Percentiles rank a stretch among this genome's conserved stretches.
These are phyloP conservation scores for Struthidea cinerea DNA, from an alignment of 2,113 vertebrate genomes.

Conservation along the genomic window DNA sequence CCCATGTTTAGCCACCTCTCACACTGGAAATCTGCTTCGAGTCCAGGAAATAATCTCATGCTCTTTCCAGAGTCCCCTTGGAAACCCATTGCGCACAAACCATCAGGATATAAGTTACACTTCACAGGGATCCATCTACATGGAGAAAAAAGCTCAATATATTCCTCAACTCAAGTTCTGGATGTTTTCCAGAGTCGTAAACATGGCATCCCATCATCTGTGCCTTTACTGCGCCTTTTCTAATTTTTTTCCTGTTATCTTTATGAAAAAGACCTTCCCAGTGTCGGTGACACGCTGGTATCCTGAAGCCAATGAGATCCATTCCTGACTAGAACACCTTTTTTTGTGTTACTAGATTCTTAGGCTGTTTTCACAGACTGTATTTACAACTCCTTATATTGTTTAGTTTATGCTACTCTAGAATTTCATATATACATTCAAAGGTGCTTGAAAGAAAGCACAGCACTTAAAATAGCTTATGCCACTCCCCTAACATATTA, in stretches of 20 bases:
- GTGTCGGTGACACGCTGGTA: background rate
- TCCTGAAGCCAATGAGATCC: background rate
- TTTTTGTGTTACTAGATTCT: background rate
- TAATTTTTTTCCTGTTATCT: conserved; percentile 10
- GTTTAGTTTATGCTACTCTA: conserved; percentile 29
- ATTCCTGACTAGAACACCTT: background rate
- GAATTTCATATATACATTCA: conserved; percentile 30
- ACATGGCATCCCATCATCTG: background rate
- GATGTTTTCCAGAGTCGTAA: conserved; percentile 49
- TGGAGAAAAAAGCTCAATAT: conserved; percentile 24
- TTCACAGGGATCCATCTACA: background rate
- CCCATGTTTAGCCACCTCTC: background rate
- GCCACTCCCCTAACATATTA: conserved; percentile 36
- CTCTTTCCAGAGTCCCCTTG: background rate
- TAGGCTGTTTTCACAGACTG: conserved; percentile 20
- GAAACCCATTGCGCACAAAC: background rate
- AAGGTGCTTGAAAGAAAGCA: conserved; percentile 43
- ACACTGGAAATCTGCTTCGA: conserved; percentile 1
- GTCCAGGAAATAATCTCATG: background rate
- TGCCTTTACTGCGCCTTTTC: conserved; percentile 8
- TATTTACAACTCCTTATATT: conserved; percentile 44
- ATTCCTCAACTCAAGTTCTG: background rate
- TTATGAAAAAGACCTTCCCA: conserved; percentile 13
- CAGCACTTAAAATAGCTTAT: conserved; percentile 28
- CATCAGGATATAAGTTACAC: conserved; percentile 8